Evolutionary conservation across 30 jellyfish, hydroid and myxozoan genomes (phyloP).

Genomic region (Cassiopea andromeda): DNA sequence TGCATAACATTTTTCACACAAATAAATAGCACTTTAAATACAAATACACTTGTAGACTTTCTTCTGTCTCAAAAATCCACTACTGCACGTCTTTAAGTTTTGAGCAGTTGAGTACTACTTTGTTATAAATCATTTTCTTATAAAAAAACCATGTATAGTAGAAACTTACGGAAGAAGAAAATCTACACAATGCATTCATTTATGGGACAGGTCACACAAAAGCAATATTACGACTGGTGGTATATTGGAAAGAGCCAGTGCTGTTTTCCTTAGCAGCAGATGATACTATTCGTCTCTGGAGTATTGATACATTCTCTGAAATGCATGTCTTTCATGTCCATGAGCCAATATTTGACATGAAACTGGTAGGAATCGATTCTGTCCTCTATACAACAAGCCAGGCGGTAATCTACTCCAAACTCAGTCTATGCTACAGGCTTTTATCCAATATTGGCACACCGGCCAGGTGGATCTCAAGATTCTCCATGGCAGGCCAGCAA

Average conservation of each 20-base stretch:
- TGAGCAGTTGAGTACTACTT: no score
- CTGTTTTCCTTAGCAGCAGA: constrained; percentile 84
- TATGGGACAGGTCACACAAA: constrained; percentile 71
- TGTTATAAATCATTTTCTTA: no score
- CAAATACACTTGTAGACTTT: no score
- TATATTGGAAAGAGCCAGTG: constrained; percentile 71
- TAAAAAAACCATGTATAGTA: neutral
- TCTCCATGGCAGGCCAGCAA: constrained; percentile 26
- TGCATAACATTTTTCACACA: no score
- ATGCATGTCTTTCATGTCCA: constrained; percentile 75
- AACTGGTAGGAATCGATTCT: constrained; percentile 37
- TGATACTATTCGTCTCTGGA: constrained; percentile 93
- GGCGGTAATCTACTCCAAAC: constrained; percentile 59
- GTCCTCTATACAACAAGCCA: constrained; percentile 69
- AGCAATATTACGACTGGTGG: constrained; percentile 36
- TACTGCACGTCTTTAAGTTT: no score
- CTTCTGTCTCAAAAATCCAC: no score
- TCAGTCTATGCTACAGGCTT: constrained; percentile 67
- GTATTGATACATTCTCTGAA: constrained; percentile 88
- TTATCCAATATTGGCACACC: constrained; percentile 80
- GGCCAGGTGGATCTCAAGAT: constrained; percentile 34
- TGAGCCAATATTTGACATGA: constrained; percentile 56
- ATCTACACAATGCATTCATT: neutral
- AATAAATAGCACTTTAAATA: no score
- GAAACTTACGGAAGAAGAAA: neutral